Percentiles rank a stretch among this genome's conserved stretches.
Conservation (phyloP, 2,797 vertebrate species). For the Rhinoraja longicauda region DNA sequence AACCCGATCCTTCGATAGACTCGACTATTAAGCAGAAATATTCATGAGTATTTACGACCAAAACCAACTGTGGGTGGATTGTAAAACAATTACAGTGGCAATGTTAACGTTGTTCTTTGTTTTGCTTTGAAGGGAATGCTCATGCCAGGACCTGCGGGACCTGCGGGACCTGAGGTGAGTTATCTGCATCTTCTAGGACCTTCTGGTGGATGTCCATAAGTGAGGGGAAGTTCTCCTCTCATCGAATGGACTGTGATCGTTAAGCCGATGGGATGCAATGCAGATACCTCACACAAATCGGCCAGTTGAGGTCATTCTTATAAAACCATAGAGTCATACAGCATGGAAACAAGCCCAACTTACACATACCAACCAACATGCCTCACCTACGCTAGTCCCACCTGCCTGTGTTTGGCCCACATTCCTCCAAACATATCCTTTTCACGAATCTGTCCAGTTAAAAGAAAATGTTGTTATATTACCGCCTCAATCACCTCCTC, state of each 20-base stretch:
- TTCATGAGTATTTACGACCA: neutral
- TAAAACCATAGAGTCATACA: no score
- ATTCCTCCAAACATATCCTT: no score
- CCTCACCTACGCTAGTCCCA: no score
- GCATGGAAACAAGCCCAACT: no score
- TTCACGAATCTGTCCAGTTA: no score
- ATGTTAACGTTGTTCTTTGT: slow-evolving; percentile 33
- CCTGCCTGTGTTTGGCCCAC: no score
- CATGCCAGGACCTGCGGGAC: slow-evolving; percentile 67
- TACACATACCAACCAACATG: no score
- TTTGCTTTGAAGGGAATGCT: slow-evolving; percentile 61
- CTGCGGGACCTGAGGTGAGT: slow-evolving; percentile 67
- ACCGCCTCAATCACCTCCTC: no score
- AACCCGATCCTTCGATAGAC: neutral
- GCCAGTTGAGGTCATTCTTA: neutral
- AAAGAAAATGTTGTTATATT: no score
- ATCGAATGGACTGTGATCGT: no score
- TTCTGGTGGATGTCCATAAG: neutral
- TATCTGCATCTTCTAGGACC: neutral
- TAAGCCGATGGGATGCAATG: neutral
- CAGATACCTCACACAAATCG: accelerated
- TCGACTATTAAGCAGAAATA: neutral
- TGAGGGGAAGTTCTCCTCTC: neutral
- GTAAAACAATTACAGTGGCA: neutral
- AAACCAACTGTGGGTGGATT: neutral